These are phyloP conservation scores for Pseudonaja textilis DNA, from an alignment of 2,113 vertebrate genomes.

Conservation along the genomic window DNA sequence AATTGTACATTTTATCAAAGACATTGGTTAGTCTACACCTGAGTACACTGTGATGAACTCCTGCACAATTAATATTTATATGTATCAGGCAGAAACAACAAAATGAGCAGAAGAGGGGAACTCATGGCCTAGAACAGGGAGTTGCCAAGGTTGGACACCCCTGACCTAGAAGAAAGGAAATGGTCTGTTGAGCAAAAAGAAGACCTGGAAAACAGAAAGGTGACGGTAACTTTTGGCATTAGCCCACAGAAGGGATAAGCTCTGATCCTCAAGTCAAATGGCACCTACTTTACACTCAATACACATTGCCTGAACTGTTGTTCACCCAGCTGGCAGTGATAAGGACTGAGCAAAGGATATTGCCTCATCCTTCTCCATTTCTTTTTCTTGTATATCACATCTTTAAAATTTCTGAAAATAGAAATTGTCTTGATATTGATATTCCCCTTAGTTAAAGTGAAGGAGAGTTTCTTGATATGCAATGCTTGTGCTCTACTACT, in stretches of 20 bases:
- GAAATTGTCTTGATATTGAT: not conserved
- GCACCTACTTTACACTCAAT: not conserved
- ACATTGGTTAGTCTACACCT: not conserved
- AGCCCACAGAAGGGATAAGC: not conserved
- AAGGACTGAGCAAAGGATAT: not conserved
- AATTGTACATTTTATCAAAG: not conserved
- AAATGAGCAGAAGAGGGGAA: not conserved
- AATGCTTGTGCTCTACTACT: not conserved
- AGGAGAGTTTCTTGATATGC: not conserved
- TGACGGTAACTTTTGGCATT: not conserved
- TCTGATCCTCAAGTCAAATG: not conserved
- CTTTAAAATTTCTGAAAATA: not conserved
- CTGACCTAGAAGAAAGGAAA: not conserved
- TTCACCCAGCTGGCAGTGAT: not conserved
- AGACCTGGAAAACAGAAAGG: not conserved
- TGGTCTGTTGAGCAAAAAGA: not conserved
- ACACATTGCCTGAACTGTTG: not conserved
- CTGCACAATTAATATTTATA: not conserved
- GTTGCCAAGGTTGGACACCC: no score
- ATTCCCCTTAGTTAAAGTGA: not conserved
- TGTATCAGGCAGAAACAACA: not conserved
- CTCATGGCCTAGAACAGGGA: conserved; percentile 21
- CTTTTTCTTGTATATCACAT: not conserved
- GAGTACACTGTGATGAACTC: not conserved
- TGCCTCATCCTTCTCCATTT: not conserved